A percentile compares a stretch with the other conserved stretches of the same genome.
Evolutionary conservation across 2,888 invertebrate genomes (phyloP).

Genomic region (Xestoiulus laeticollis): DNA sequence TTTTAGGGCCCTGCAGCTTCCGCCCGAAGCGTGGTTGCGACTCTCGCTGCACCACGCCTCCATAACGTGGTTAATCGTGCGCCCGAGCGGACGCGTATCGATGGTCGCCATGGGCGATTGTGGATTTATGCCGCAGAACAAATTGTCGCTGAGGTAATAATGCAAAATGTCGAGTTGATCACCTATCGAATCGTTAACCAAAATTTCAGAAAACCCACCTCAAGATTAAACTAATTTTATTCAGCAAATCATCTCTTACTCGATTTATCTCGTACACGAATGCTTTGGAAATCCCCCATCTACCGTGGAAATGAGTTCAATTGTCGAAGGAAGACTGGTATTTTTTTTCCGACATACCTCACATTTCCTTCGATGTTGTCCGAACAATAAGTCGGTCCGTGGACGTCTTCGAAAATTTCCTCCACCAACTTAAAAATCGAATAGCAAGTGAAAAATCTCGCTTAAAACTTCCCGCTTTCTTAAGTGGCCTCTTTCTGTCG

Average conservation of each 20-base stretch:
- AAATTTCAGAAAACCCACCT: not conserved
- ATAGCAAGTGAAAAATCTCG: too few species aligned
- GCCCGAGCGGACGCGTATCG: constrained; percentile 85
- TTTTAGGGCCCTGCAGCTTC: constrained; percentile 92
- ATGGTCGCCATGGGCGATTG: constrained; percentile 85
- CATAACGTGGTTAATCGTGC: constrained; percentile 86
- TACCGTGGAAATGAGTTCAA: too few species aligned
- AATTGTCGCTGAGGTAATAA: constrained; percentile 64
- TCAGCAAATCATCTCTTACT: not conserved
- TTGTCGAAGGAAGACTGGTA: too few species aligned
- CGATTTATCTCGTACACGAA: not conserved
- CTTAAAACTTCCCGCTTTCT: not conserved
- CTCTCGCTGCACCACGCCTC: constrained; percentile 91
- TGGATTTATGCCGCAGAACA: constrained; percentile 85
- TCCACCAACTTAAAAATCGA: too few species aligned
- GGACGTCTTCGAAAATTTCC: too few species aligned
- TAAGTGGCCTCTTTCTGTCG: not conserved
- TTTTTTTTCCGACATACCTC: too few species aligned
- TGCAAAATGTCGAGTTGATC: not conserved
- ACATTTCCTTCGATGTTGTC: too few species aligned
- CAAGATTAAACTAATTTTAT: not conserved
- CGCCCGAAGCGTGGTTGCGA: constrained; percentile 96
- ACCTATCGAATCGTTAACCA: not conserved
- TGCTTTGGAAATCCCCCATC: too few species aligned
- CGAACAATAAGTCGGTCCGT: too few species aligned